phyloP scores from a whole-genome alignment of 2,888 invertebrate genomes.

The Cremastobaeus sp. region DNA sequence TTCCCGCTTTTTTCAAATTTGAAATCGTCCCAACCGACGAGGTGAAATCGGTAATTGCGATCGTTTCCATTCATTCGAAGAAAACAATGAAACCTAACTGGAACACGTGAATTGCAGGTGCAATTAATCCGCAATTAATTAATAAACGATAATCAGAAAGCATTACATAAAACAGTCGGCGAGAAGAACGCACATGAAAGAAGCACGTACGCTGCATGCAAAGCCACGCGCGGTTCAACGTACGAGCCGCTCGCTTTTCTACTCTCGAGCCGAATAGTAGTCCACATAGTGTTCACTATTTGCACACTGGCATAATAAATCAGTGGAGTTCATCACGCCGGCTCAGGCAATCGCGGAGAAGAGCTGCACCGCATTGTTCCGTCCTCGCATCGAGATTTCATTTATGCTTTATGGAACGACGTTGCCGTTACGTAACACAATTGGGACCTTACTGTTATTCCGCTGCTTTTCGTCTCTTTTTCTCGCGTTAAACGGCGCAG shows the following conservation, averaged over 20 bases:
- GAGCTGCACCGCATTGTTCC: conserved; percentile 33
- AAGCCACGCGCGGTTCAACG: conserved; percentile 56
- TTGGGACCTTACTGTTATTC: conserved; percentile 45
- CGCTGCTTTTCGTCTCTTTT: conserved; percentile 18
- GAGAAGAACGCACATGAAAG: no score
- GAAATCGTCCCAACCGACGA: no score
- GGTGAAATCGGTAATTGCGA: no score
- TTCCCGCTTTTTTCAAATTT: no score
- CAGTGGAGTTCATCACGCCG: conserved; percentile 51
- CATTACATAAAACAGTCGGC: conserved; percentile 11
- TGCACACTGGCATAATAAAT: conserved; percentile 60
- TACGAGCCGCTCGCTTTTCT: conserved; percentile 46
- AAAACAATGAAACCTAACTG: conserved; percentile 13
- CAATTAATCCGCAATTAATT: conserved; percentile 9
- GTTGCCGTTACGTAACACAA: conserved; percentile 56
- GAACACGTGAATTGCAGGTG: conserved; percentile 9
- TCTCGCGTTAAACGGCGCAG: conserved; percentile 13
- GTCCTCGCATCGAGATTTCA: conserved; percentile 23
- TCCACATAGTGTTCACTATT: conserved; percentile 50
- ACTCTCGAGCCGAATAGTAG: conserved; percentile 51
- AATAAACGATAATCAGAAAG: conserved; percentile 33
- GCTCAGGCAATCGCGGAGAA: conserved; percentile 1
- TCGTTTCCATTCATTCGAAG: neutral
- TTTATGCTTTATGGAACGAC: conserved; percentile 43
- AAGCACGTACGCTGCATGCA: conserved; percentile 32